phyloP scores from a whole-genome alignment of 2,797 vertebrate species.

The Chaunax sp. region DNA sequence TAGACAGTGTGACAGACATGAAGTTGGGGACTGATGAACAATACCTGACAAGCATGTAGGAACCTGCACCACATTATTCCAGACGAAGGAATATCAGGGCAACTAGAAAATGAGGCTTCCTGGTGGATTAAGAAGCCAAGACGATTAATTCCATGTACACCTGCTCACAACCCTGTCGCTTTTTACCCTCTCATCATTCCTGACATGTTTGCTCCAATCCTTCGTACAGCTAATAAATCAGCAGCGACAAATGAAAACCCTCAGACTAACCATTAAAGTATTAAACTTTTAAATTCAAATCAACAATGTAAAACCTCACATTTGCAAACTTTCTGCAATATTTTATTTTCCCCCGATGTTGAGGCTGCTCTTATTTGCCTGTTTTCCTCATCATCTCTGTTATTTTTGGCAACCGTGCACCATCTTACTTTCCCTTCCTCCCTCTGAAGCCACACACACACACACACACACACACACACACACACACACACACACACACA shows the following conservation, averaged over 20 bases:
- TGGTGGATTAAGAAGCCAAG: conserved; percentile 45
- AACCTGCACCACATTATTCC: conserved; percentile 43
- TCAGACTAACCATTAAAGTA: neutral
- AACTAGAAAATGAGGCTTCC: conserved; percentile 29
- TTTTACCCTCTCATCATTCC: conserved; percentile 27
- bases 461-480: conserved; percentile 22
- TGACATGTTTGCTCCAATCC: conserved; percentile 9
- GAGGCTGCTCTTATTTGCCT: neutral
- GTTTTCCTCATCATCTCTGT: conserved; percentile 38
- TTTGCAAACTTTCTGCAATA: conserved; percentile 3
- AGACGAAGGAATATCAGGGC: conserved; percentile 37
- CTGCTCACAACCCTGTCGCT: conserved; percentile 23
- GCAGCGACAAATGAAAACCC: neutral
- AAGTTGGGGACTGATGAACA: conserved; percentile 58
- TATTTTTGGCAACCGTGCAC: conserved; percentile 19
- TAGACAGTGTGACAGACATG: conserved; percentile 39
- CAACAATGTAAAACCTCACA: no score
- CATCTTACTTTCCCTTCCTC: conserved; percentile 1
- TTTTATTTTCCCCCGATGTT: neutral
- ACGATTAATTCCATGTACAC: conserved; percentile 43
- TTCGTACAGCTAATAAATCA: neutral
- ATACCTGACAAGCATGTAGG: conserved; percentile 61
- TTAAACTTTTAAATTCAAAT: no score
- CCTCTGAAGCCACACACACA: conserved; percentile 8
- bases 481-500: conserved; percentile 13